phyloP scores from a whole-genome alignment of 2,888 invertebrate species.

The Cephus pygmeus region DNA sequence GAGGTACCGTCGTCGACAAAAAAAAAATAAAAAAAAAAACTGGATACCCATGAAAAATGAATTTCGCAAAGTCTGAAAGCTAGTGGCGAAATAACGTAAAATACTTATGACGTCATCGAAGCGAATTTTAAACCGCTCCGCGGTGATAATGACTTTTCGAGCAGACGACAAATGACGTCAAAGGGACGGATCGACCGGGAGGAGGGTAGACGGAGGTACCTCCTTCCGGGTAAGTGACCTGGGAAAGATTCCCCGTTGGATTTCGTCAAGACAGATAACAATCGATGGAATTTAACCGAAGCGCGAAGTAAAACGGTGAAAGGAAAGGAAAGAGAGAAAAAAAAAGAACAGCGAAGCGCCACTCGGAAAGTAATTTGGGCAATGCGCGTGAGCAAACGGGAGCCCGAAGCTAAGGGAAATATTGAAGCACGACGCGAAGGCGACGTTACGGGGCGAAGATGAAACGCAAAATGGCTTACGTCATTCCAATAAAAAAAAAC shows the following conservation, averaged over 20 bases:
- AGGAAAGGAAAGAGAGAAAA: background rate
- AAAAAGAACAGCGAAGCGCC: conserved; percentile 18
- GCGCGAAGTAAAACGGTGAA: background rate
- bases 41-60: background rate
- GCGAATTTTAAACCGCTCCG: too few relatives aligned
- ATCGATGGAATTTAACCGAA: background rate
- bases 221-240: too few relatives aligned
- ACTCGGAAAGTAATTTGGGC: conserved; percentile 50
- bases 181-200: too few relatives aligned
- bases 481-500: conserved; percentile 3
- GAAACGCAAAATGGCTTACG: conserved; percentile 21
- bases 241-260: background rate
- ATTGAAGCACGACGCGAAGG: background rate
- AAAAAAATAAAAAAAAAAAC: background rate
- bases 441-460: conserved; percentile 10
- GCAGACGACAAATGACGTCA: too few relatives aligned
- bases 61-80: background rate
- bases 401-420: conserved; percentile 25
- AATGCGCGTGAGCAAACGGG: conserved; percentile 36
- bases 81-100: background rate
- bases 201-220: too few relatives aligned
- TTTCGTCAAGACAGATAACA: background rate
- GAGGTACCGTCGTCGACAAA: background rate
- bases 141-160: too few relatives aligned
- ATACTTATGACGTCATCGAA: too few relatives aligned